Conservation (phyloP, 2,797 vertebrate genomes). For the Phataginus tricuspis region DNA sequence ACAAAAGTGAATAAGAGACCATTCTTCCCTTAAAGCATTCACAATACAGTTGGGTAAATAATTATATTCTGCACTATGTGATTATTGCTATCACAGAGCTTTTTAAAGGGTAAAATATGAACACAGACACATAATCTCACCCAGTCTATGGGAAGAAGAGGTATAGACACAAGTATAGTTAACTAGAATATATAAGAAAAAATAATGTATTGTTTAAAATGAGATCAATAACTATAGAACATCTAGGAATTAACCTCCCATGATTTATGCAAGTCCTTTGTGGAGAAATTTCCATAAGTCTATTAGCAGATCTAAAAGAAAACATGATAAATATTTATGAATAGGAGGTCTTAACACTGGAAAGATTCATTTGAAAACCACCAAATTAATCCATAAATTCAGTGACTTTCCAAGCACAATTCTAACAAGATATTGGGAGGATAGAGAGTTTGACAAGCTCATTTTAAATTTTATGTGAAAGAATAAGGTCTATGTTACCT, state of each 20-base stretch:
- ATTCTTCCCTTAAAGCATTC: not conserved
- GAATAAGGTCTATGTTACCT: not conserved
- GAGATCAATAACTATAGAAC: not conserved
- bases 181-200: not conserved
- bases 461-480: slow-evolving; percentile 25
- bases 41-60: not conserved
- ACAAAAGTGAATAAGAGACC: not conserved
- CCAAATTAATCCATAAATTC: slow-evolving; percentile 48
- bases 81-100: not conserved
- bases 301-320: slow-evolving; percentile 5
- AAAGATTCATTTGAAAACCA: slow-evolving; percentile 16
- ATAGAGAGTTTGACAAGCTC: not conserved
- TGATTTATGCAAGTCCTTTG: not conserved
- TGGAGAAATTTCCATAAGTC: not conserved
- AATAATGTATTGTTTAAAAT: not conserved
- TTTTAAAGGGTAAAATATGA: not conserved
- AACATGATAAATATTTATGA: slow-evolving; percentile 8
- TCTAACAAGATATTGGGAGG: not conserved
- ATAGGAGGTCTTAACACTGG: not conserved
- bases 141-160: not conserved
- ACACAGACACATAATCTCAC: not conserved
- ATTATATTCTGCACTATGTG: not conserved
- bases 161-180: not conserved
- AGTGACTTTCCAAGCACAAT: not conserved
- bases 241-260: not conserved